Evolutionary conservation across 2,113 vertebrate species (phyloP).

Genomic region (Oxyruncus cristatus): DNA sequence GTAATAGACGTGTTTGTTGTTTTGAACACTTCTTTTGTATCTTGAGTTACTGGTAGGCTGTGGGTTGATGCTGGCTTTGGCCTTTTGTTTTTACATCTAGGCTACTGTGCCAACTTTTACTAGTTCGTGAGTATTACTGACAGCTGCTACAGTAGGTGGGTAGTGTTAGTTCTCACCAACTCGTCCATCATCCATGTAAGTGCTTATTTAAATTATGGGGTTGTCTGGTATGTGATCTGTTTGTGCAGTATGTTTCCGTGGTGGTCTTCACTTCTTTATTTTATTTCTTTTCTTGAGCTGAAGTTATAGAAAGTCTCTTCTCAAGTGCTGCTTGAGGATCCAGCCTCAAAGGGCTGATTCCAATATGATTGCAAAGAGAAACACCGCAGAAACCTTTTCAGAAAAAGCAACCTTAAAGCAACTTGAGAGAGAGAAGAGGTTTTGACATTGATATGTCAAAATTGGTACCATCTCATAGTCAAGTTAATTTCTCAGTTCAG

Average conservation of each 20-base stretch:
- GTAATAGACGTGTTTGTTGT: not conserved
- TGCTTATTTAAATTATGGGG: not conserved
- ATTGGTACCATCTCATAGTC: not conserved
- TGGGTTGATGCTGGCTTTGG: not conserved
- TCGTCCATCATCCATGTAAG: not conserved
- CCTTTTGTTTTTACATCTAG: not conserved
- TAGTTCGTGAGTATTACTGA: not conserved
- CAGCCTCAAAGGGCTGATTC: not conserved
- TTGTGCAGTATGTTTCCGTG: not conserved
- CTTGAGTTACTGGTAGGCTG: not conserved
- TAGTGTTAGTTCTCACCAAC: slow-evolving; percentile 13
- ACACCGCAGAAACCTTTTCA: not conserved
- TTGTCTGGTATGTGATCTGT: not conserved
- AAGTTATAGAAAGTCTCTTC: not conserved
- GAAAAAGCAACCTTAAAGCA: not conserved
- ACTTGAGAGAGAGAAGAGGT: not conserved
- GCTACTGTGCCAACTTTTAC: not conserved
- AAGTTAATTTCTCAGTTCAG: not conserved
- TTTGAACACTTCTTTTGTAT: not conserved
- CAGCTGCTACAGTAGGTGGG: not conserved
- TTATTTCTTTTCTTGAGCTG: not conserved
- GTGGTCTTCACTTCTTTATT: not conserved
- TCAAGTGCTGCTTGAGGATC: not conserved
- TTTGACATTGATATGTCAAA: not conserved
- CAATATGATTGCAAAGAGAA: not conserved